Evolutionary conservation across 2,113 vertebrate species (phyloP).

Genomic region (Tetrao urogallus): DNA sequence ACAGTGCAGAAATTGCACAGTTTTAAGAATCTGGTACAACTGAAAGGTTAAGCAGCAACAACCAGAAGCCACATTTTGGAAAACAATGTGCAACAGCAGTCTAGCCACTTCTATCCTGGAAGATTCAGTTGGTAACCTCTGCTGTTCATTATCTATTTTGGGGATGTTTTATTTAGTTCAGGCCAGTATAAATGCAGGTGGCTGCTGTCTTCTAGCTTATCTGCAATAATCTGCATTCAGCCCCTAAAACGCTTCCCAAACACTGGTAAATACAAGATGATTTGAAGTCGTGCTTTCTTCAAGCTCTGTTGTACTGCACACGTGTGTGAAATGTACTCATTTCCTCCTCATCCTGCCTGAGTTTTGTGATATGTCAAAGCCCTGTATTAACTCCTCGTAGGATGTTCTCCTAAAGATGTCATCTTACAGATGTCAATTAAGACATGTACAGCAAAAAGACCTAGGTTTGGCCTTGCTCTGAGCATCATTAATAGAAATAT

Average conservation of each 20-base stretch:
- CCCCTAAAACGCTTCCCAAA: neutral
- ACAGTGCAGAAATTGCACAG: neutral
- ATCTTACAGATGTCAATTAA: neutral
- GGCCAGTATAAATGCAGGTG: neutral
- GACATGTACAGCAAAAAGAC: neutral
- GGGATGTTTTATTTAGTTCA: neutral
- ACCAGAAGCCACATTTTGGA: neutral
- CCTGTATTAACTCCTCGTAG: neutral
- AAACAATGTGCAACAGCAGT: neutral
- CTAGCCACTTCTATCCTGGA: neutral
- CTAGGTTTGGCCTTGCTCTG: neutral
- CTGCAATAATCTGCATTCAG: neutral
- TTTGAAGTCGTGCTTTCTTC: neutral
- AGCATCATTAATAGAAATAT: neutral
- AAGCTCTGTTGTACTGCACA: neutral
- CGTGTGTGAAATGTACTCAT: neutral
- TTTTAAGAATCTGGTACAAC: neutral
- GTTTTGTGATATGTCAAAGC: neutral
- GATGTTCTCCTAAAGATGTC: neutral
- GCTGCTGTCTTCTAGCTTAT: neutral
- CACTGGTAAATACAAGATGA: neutral
- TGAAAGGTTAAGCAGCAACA: neutral
- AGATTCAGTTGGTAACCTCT: neutral
- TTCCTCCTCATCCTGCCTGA: neutral
- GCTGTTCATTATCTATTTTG: neutral